Evolutionary conservation across 2,888 invertebrate genomes (phyloP).

Genomic region (Philhelius pedissequus): DNA sequence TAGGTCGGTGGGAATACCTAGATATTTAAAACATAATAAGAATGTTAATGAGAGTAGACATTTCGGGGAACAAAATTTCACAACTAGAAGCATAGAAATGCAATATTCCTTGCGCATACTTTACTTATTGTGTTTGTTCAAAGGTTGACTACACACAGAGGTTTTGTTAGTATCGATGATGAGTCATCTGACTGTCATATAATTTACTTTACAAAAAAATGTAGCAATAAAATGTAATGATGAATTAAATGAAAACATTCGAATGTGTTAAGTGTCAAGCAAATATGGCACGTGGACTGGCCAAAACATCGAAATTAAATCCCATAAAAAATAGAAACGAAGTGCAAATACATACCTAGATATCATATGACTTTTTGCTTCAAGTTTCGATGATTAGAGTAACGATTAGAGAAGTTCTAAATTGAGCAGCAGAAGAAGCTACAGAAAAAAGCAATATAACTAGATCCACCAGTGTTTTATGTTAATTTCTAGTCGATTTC

Average conservation of each 20-base stretch:
- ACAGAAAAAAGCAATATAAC: neutral
- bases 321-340: slow-evolving; percentile 3
- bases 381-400: neutral
- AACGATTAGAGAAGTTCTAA: neutral
- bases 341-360: slow-evolving; percentile 16
- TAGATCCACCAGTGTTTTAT: slow-evolving; percentile 27
- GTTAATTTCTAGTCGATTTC: slow-evolving; percentile 13
- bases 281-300: slow-evolving; percentile 46
- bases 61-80: neutral
- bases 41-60: neutral
- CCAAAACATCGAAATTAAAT: slow-evolving; percentile 4
- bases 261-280: neutral
- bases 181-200: slow-evolving; percentile 18
- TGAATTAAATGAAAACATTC: neutral
- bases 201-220: neutral
- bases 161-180: neutral
- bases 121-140: neutral
- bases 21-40: neutral
- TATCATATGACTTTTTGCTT: slow-evolving; percentile 5
- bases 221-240: neutral
- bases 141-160: slow-evolving; percentile 2
- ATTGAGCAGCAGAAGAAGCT: neutral
- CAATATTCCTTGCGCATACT: slow-evolving; percentile 14
- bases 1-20: neutral
- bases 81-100: neutral